A percentile compares a stretch with the other conserved stretches of the same genome.
Evolutionary conservation across 1,140 invertebrate genomes (phyloP).

Genomic region (Drosophila simulans): DNA sequence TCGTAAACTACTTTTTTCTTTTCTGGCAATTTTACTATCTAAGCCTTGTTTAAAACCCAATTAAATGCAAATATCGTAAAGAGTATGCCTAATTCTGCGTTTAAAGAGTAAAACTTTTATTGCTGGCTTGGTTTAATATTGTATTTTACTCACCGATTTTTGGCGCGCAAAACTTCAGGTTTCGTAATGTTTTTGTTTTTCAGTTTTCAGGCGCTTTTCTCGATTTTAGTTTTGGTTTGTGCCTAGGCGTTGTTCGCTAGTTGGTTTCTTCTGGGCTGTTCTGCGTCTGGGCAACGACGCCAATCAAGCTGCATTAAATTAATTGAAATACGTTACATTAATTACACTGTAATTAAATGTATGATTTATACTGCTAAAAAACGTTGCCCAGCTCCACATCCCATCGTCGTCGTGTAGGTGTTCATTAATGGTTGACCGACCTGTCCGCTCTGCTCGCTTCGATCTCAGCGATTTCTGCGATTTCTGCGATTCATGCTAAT

Average conservation of each 20-base stretch:
- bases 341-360: conserved; percentile 74
- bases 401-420: conserved; percentile 37
- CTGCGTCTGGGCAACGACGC: conserved; percentile 33
- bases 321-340: conserved; percentile 79
- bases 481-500: conserved; percentile 65
- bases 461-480: conserved; percentile 39
- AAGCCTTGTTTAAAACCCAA: too few relatives aligned
- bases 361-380: conserved; percentile 64
- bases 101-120: background rate
- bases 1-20: too few relatives aligned
- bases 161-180: conserved; percentile 67
- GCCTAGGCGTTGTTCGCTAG: conserved; percentile 38
- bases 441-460: conserved; percentile 24
- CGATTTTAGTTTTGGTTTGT: conserved; percentile 23
- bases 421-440: conserved; percentile 52
- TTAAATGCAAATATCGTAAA: background rate
- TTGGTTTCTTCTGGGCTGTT: conserved; percentile 18
- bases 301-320: conserved; percentile 75
- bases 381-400: conserved; percentile 9
- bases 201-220: conserved; percentile 9
- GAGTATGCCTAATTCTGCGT: conserved; percentile 9
- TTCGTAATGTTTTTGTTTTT: conserved; percentile 57
- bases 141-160: conserved; percentile 44
- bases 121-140: conserved; percentile 39
- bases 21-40: too few relatives aligned